phyloP scores from a whole-genome alignment of 2,888 invertebrate genomes.

The Harpagoxenus sublaevis region DNA sequence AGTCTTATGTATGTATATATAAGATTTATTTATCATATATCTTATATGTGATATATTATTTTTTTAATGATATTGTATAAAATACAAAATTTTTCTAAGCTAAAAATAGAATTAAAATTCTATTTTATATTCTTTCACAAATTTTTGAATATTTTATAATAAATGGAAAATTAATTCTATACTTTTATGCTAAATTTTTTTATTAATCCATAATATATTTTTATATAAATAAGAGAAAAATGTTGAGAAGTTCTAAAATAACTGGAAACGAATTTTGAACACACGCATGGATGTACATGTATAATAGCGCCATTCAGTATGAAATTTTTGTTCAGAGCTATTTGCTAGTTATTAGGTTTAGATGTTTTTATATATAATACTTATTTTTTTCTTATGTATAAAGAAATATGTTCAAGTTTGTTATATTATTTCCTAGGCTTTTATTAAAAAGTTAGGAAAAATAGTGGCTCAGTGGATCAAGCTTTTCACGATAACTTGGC shows the following conservation, averaged over 20 bases:
- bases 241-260: neutral
- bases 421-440: slow-evolving; percentile 1
- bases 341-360: neutral
- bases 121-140: neutral
- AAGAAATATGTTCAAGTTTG: neutral
- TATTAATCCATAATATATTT: neutral
- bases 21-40: neutral
- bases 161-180: neutral
- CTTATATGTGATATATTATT: neutral
- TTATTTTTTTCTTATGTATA: neutral
- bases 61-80: neutral
- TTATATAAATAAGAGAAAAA: slow-evolving; percentile 2
- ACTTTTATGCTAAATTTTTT: neutral
- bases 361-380: neutral
- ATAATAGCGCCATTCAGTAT: neutral
- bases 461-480: neutral
- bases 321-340: neutral
- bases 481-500: slow-evolving; percentile 3
- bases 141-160: neutral
- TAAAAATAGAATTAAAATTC: neutral
- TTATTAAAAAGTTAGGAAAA: neutral
- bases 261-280: neutral
- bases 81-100: neutral
- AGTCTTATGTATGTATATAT: neutral
- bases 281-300: neutral